Evolutionary conservation across 2,888 invertebrate species (phyloP), one percentile per base, ranked within the genome.

Genomic region (Quadriops clusia): DNA sequence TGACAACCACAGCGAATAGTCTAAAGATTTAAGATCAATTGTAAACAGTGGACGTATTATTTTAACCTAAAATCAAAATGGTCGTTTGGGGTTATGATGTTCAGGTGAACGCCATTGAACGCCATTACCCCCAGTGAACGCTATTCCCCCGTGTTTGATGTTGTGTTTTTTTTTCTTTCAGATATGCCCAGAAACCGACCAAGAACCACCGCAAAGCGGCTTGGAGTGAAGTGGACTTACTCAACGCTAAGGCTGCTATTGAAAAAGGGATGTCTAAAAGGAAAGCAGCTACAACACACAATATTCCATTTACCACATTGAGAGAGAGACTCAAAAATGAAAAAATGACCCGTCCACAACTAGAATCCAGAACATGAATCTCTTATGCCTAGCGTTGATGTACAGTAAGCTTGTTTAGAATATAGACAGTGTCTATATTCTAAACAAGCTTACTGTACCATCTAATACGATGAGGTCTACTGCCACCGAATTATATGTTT

Each of bases 301-400:
- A 39, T 32, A 39, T 38, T 11, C 38, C 35, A 27, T 38, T 39
- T 32, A 38, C 33, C 27, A 37, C 39, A 16, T 35, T 39, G 27
- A 37, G 34, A 29, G 38, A 38, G 22, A 22, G 36, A 34, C 28
- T 37, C 23, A 29, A 39, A 37, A 38, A 29, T 33, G 26, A 38
- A 27, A 38, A 38, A 23, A 39, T 35, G 28, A 27, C 29, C 33
- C 30, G 20, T 20, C 30, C 34, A 32, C 28, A 28, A 37, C 26
- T n/a, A n/a, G n/a, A n/a, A n/a, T n/a, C n/a, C n/a, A n/a, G n/a
- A n/a, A n/a, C n/a, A n/a, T n/a, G n/a, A n/a, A n/a, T n/a, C n/a
- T n/a, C n/a, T n/a, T n/a, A n/a, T n/a, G n/a, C n/a, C n/a, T n/a
- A n/a, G n/a, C n/a, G n/a, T n/a, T n/a, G n/a, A n/a, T n/a, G n/a